Evolutionary conservation across 2,797 vertebrate species (phyloP), one percentile per base, ranked within the genome.

Genomic region (Microchirus variegatus): DNA sequence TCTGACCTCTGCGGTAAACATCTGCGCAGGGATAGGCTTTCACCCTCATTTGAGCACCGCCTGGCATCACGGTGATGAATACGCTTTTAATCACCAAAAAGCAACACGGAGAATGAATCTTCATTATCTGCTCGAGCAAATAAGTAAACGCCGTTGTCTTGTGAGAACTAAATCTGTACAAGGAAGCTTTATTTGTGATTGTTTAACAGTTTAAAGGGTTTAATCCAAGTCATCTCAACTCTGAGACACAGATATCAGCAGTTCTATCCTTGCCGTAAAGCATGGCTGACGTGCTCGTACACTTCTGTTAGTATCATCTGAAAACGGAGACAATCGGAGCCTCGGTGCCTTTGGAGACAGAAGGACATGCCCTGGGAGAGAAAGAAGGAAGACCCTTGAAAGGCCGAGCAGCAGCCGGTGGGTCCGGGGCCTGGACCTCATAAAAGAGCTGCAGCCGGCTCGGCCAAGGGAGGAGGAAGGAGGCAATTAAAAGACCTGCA

Each of bases 401-500:
- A 57, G 80, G 81, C 70, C 47, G 59, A 67, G 75, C 69, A 73
- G 72, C 85, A 88, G 80, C 74, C 77, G 53, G 67, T 83, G 81
- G 77, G 82, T 87, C 85, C 73, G 84, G 93, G 91, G 82, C 57
- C 86, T 85, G 84, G 67, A 85, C 59, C 94, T 96, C 93, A 90
- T 95, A 96, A 96, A 96, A 91, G 84, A 91, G 91, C 91, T 76
- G 50, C 81, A 81, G 93, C 88, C 91, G 92, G 92, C 91, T 87
- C 75, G 89, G 89, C 92, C 91, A 14, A 78, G 60, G 71, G 93
- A n/a, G 93, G 93, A 95, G 94, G 93, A 96, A 95, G 93, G 91
- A 92, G 94, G 92, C 94, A 95, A 96, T 96, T 96, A 97, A 84
- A 87, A 94, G 91, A 91, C 89, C 89, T 81, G 86, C 90, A 93